Conservation (phyloP, 1,140 invertebrate genomes). For the Ceratosolen fusciceps region DNA sequence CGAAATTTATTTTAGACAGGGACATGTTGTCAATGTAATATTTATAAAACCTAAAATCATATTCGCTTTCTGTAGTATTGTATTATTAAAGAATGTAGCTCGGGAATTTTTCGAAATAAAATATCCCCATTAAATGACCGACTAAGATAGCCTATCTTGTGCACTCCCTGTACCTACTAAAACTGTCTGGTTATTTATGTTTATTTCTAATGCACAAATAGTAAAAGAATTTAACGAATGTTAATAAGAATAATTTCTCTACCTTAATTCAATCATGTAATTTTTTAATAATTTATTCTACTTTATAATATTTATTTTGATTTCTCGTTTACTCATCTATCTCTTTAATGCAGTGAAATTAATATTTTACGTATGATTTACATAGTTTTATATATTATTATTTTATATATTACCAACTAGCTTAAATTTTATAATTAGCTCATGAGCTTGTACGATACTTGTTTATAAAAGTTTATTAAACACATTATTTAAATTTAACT, state of each 20-base stretch:
- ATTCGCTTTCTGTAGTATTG: constrained; percentile 11
- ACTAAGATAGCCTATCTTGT: constrained; percentile 41
- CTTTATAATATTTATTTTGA: not conserved
- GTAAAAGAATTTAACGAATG: constrained; percentile 8
- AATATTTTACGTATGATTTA: constrained; percentile 10
- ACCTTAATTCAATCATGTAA: constrained; percentile 3
- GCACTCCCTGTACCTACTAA: constrained; percentile 27
- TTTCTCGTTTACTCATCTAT: constrained; percentile 5
- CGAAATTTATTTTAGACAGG: constrained; percentile 32
- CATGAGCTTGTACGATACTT: not conserved
- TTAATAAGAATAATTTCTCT: not conserved
- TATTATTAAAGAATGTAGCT: constrained; percentile 40
- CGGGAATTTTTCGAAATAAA: constrained; percentile 43
- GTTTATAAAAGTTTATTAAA: not conserved
- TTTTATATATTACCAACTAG: too few species aligned
- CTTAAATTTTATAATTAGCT: constrained; percentile 11
- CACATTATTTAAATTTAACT: too few species aligned
- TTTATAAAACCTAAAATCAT: constrained; percentile 39
- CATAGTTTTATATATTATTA: too few species aligned
- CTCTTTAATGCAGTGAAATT: not conserved
- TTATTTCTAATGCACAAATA: constrained; percentile 36
- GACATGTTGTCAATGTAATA: constrained; percentile 45
- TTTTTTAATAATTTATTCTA: constrained; percentile 11
- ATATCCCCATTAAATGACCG: constrained; percentile 45
- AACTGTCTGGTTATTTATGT: constrained; percentile 23